phyloP scores from a whole-genome alignment of 2,113 vertebrate genomes.

The Hemichromis elongatus region DNA sequence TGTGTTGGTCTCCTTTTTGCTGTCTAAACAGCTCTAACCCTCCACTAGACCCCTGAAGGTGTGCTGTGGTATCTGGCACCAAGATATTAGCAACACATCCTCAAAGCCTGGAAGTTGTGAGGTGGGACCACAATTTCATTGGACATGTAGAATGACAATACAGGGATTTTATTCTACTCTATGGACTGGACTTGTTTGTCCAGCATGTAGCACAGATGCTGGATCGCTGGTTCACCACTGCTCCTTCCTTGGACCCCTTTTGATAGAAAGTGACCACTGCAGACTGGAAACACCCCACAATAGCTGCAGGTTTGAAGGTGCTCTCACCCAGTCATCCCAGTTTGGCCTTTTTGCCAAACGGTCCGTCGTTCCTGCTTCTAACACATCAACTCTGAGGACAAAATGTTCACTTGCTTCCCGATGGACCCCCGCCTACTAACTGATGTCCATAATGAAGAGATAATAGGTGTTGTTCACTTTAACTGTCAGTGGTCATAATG shows the following conservation, averaged over 20 bases:
- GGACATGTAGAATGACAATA: fast-evolving
- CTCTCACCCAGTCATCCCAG: background rate
- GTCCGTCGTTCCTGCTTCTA: background rate
- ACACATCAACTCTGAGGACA: background rate
- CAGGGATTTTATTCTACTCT: too few relatives aligned
- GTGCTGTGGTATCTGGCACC: background rate
- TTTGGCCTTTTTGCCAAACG: too few relatives aligned
- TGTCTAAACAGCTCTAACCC: background rate
- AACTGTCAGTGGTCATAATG: background rate
- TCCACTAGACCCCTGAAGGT: fast-evolving
- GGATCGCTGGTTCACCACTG: background rate
- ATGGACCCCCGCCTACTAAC: background rate
- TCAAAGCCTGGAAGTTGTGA: background rate
- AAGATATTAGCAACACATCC: background rate
- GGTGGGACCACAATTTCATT: background rate
- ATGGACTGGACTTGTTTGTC: background rate
- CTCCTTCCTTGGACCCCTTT: background rate
- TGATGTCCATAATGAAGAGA: background rate
- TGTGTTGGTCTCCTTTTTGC: background rate
- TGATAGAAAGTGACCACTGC: background rate
- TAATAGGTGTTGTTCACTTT: background rate
- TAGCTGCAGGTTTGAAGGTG: background rate
- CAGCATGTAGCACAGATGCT: background rate
- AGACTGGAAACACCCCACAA: background rate
- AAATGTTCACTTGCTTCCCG: background rate